A percentile compares a stretch with the other conserved stretches of the same genome.
phyloP scores from a whole-genome alignment of 2,113 vertebrate genomes.

The Campylorhamphus procurvoides region DNA sequence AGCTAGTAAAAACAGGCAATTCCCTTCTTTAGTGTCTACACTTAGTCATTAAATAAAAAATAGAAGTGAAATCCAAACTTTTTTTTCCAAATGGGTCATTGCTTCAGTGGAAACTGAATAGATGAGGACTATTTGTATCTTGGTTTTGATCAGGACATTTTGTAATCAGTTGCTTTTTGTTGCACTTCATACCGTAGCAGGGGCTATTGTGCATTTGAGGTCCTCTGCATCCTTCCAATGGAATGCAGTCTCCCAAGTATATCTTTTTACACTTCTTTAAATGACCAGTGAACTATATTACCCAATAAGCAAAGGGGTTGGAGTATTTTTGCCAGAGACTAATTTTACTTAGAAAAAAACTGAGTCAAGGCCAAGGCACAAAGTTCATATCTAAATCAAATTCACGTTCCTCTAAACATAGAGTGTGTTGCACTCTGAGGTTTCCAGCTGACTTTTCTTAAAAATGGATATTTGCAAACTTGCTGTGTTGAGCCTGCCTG shows the following conservation, averaged over 20 bases:
- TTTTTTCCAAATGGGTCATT: constrained; percentile 65
- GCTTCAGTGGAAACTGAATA: constrained; percentile 50
- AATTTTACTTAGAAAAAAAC: constrained; percentile 24
- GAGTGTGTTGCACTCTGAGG: not conserved
- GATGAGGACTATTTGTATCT: constrained; percentile 33
- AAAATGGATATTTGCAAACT: not conserved
- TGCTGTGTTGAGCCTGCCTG: not conserved
- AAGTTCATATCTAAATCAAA: constrained; percentile 48
- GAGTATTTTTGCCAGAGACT: constrained; percentile 33
- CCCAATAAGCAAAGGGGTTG: constrained; percentile 16
- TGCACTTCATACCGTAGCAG: not conserved
- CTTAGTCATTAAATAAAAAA: constrained; percentile 79
- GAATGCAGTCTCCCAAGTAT: constrained; percentile 16
- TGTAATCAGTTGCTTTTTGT: not conserved
- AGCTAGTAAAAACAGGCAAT: constrained; percentile 78
- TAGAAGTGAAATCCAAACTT: constrained; percentile 72
- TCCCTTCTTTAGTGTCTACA: constrained; percentile 72
- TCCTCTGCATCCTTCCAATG: constrained; percentile 16
- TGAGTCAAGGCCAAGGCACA: constrained; percentile 10
- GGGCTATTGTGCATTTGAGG: not conserved
- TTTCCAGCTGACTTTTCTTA: not conserved
- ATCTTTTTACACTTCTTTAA: constrained; percentile 37
- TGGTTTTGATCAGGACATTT: constrained; percentile 37
- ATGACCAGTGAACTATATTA: constrained; percentile 7
- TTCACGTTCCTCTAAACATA: not conserved